Evolutionary conservation across 2,888 invertebrate genomes (phyloP).

Genomic region (Stenchaetothrips biformis): DNA sequence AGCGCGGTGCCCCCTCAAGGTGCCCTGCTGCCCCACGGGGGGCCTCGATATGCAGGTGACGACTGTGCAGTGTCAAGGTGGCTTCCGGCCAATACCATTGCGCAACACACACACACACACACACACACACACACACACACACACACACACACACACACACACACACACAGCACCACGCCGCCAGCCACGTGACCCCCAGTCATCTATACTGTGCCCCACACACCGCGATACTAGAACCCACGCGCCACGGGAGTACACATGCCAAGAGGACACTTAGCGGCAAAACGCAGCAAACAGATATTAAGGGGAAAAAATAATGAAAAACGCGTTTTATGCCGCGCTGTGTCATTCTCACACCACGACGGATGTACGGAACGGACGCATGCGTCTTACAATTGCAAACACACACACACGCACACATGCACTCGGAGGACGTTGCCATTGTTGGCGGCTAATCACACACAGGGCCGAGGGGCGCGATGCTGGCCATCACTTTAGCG

Average conservation of each 20-base stretch:
- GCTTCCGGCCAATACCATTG: background rate
- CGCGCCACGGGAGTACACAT: too few species aligned
- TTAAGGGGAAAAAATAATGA: too few species aligned
- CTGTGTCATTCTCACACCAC: too few species aligned
- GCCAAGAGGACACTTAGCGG: too few species aligned
- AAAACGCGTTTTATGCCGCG: too few species aligned
- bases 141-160: background rate
- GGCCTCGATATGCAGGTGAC: background rate
- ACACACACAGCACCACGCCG: background rate
- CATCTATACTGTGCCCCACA: background rate
- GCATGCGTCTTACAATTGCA: too few species aligned
- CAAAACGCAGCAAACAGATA: too few species aligned
- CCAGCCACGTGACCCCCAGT: background rate
- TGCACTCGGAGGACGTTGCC: background rate
- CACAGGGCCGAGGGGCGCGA: background rate
- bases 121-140: background rate
- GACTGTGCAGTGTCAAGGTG: background rate
- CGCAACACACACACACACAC: background rate
- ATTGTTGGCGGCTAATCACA: background rate
- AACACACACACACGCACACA: background rate
- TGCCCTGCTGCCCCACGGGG: background rate
- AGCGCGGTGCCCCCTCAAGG: background rate
- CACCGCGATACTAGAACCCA: background rate
- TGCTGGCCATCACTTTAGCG: conserved; percentile 6
- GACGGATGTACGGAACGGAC: too few species aligned